Evolutionary conservation across 2,888 invertebrate species (phyloP).

Genomic region (Rhabditoides inermis): DNA sequence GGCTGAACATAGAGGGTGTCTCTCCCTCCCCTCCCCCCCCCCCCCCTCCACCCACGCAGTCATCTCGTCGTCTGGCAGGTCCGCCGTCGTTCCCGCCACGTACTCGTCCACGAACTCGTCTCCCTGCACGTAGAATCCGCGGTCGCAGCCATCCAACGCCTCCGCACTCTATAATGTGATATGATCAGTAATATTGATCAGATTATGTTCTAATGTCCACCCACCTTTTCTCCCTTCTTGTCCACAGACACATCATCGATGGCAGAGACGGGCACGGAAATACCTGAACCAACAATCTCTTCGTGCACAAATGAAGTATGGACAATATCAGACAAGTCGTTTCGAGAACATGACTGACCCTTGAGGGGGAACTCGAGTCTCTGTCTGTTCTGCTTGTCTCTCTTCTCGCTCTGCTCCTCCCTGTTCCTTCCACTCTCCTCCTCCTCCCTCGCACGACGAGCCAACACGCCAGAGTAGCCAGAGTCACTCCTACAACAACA

Average conservation of each 20-base stretch:
- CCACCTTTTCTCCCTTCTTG: not conserved
- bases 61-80: constrained; percentile 43
- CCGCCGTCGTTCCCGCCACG: constrained; percentile 32
- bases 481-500: too few relatives aligned
- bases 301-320: too few relatives aligned
- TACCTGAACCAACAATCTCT: too few relatives aligned
- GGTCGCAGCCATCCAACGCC: too few relatives aligned
- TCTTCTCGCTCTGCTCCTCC: not conserved
- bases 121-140: constrained; percentile 44
- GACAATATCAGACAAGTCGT: too few relatives aligned
- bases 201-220: too few relatives aligned
- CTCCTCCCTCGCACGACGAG: not conserved
- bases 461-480: not conserved
- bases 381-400: not conserved
- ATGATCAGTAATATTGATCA: too few relatives aligned
- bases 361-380: too few relatives aligned
- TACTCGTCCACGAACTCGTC: constrained; percentile 44
- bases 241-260: not conserved
- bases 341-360: too few relatives aligned
- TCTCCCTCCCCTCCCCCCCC: not conserved
- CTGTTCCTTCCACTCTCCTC: not conserved
- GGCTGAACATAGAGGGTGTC: constrained; percentile 7
- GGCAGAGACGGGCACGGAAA: not conserved
- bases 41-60: constrained; percentile 22
- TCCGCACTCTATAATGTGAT: too few relatives aligned